Conservation (phyloP, 1,140 invertebrate species). For the Formica selysi region DNA sequence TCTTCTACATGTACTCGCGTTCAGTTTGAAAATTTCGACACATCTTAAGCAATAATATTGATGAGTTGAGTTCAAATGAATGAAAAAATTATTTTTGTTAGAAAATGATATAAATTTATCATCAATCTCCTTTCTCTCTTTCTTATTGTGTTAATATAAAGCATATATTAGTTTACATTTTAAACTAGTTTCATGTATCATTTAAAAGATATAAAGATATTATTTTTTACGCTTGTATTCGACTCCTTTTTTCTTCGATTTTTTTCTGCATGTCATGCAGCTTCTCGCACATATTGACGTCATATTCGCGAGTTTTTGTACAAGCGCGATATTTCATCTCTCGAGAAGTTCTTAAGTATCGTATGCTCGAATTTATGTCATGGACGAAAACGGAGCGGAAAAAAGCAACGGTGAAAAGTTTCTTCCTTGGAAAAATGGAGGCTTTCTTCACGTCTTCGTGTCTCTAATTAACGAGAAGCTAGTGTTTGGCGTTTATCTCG, state of each 20-base stretch:
- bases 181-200: neutral
- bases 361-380: conserved; percentile 50
- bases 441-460: conserved; percentile 1
- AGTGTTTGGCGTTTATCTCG: conserved; percentile 51
- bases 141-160: neutral
- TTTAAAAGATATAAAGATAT: neutral
- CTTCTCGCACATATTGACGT: conserved; percentile 26
- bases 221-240: conserved; percentile 13
- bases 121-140: no score
- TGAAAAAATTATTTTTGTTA: neutral
- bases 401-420: conserved; percentile 46
- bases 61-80: neutral
- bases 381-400: conserved; percentile 24
- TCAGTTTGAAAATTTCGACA: neutral
- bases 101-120: neutral
- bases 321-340: conserved; percentile 65
- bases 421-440: conserved; percentile 13
- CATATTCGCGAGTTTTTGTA: conserved; percentile 16
- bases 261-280: neutral
- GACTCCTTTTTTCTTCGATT: neutral
- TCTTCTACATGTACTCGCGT: neutral
- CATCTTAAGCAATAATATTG: neutral
- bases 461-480: conserved; percentile 57
- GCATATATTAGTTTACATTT: neutral
- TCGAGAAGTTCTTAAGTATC: conserved; percentile 63